phyloP scores from a whole-genome alignment of 1,140 invertebrate genomes.

The Cyclargus thomasi region DNA sequence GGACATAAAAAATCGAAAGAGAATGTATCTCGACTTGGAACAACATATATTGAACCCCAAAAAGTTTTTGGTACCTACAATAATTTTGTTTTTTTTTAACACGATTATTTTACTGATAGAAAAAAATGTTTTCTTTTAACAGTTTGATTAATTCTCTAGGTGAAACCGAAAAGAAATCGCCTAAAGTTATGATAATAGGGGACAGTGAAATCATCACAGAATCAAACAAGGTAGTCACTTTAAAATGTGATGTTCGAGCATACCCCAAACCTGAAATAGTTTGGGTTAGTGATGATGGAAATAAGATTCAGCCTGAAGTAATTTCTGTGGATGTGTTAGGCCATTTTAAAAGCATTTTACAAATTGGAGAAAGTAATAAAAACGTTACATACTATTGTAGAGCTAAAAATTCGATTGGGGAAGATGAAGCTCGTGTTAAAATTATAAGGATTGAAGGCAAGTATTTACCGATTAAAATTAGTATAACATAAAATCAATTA shows the following conservation, averaged over 20 bases:
- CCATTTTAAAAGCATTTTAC: constrained; percentile 31
- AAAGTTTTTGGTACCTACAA: constrained; percentile 26
- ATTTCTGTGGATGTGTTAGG: constrained; percentile 29
- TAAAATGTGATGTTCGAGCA: constrained; percentile 39
- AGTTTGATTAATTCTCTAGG: constrained; percentile 17
- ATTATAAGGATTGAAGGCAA: constrained; percentile 21
- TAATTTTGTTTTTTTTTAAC: not conserved
- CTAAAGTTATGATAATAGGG: constrained; percentile 13
- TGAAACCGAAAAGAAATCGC: not conserved
- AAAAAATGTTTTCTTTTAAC: not conserved
- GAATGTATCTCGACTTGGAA: constrained; percentile 30
- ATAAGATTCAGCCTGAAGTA: constrained; percentile 23
- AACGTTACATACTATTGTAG: constrained; percentile 36
- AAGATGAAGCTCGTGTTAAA: constrained; percentile 20
- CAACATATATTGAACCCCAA: constrained; percentile 36
- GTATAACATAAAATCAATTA: not conserved
- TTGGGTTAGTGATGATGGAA: constrained; percentile 33
- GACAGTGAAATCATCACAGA: constrained; percentile 21
- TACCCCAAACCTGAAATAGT: constrained; percentile 38
- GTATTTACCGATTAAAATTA: not conserved
- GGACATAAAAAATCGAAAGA: constrained; percentile 28
- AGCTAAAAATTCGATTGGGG: constrained; percentile 28
- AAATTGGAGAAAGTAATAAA: constrained; percentile 28
- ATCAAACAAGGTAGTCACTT: constrained; percentile 25
- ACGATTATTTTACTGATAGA: not conserved